Evolutionary conservation across 2,797 vertebrate genomes (phyloP), one percentile per base, ranked within the genome.

Genomic region (Pyrocephalus nanus): DNA sequence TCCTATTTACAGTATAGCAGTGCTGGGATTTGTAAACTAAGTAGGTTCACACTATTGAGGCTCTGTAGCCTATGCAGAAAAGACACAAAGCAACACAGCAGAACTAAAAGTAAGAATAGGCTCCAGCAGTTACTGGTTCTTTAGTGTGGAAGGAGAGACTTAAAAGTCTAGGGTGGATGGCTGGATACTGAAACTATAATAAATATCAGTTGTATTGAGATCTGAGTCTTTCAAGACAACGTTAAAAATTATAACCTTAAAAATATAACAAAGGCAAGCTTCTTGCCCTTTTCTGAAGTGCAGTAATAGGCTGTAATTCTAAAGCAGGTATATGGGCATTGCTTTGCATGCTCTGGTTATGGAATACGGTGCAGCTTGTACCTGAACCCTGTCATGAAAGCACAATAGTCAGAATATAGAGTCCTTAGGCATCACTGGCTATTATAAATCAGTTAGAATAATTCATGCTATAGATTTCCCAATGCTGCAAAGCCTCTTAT

Each of bases 361-460:
- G 27, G 66, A 80, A 75, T 40, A 30, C 0, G 3, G 29, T 82
- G 58, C 81, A 94, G 79, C 57, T 42, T 57, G 80, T 92, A 72
- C 71, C 58, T 87, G 25, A 61, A 91, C 92, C 89, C 60, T 72
- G 32, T 71, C 93, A 60, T 58, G 62, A 82, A 95, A 87, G 48
- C 69, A 85, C 73, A 53, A 88, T 67, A 96, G 89, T 93, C 74
- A 88, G 88, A 73, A 77, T 67, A 75, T 65, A 84, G 81, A 58
- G 61, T 93, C 91, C 81, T 84, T 58, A 94, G 92, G 75, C 89
- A 90, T 78, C 79, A 60, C 72, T 80, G 50, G 70, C 77, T 95
- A 83, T 94, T 95, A 79, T 96, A 95, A 96, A 97, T 97, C 96
- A 96, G 96, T 94, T 94, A 90, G 94, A 97, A 97, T 97, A 96